These are phyloP conservation scores for Pristionchus fissidentatus DNA, from an alignment of 2,888 invertebrate species.

Conservation along the genomic window DNA sequence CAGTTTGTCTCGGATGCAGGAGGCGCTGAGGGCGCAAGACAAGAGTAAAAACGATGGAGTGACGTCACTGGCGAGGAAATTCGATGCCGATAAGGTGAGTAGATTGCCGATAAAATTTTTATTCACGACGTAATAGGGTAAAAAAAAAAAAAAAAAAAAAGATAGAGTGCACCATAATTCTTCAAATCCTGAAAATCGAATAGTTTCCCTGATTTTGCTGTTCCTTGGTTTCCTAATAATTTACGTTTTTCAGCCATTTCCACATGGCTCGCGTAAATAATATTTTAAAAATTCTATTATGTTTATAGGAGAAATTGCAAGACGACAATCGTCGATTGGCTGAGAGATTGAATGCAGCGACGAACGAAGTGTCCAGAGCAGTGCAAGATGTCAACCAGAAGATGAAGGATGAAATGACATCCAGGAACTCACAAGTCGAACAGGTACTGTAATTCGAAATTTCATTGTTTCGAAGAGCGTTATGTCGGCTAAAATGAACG, in stretches of 20 bases:
- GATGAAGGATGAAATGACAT: constrained; percentile 67
- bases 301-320: constrained; percentile 60
- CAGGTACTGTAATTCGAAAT: constrained; percentile 50
- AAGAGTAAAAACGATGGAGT: constrained; percentile 67
- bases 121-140: too few relatives aligned
- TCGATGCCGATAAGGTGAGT: constrained; percentile 66
- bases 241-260: too few relatives aligned
- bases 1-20: constrained; percentile 70
- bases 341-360: constrained; percentile 70
- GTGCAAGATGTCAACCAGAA: constrained; percentile 59
- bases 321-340: constrained; percentile 71
- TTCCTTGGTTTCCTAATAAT: too few relatives aligned
- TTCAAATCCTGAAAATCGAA: too few relatives aligned
- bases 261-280: too few relatives aligned
- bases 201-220: too few relatives aligned
- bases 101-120: too few relatives aligned
- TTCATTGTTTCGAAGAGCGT: not conserved
- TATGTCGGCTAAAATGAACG: not conserved
- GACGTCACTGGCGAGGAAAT: constrained; percentile 64
- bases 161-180: too few relatives aligned
- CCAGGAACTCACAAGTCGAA: constrained; percentile 56
- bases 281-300: not conserved
- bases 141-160: too few relatives aligned
- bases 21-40: constrained; percentile 68
- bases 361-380: constrained; percentile 59